Conservation (phyloP, 2,888 invertebrate species). For the Orchestes rusci region DNA sequence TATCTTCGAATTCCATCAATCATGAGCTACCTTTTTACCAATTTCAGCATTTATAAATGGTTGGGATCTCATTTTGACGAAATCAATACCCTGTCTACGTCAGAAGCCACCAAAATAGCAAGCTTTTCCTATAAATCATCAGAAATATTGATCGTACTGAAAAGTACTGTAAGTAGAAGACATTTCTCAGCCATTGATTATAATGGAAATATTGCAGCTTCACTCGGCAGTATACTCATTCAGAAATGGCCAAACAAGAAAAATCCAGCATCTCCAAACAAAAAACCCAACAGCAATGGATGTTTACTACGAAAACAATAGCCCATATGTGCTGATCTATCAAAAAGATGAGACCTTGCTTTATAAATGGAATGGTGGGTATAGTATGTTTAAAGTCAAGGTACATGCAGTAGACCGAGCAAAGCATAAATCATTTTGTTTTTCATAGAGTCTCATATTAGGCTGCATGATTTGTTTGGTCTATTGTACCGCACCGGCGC, state of each 20-base stretch:
- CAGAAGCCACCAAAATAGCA: slow-evolving; percentile 25
- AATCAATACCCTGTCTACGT: slow-evolving; percentile 27
- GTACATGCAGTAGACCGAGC: too few relatives aligned
- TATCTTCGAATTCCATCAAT: too few relatives aligned
- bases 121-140: slow-evolving; percentile 30
- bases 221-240: slow-evolving; percentile 31
- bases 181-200: too few relatives aligned
- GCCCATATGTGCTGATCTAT: slow-evolving; percentile 30
- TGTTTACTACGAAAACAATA: slow-evolving; percentile 24
- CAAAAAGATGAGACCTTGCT: slow-evolving; percentile 20
- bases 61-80: slow-evolving; percentile 35
- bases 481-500: too few relatives aligned
- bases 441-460: too few relatives aligned
- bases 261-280: slow-evolving; percentile 30
- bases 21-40: too few relatives aligned
- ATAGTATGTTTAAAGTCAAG: too few relatives aligned
- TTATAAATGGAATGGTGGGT: slow-evolving; percentile 34
- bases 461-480: too few relatives aligned
- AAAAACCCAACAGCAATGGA: slow-evolving; percentile 23
- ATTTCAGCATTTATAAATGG: slow-evolving; percentile 37
- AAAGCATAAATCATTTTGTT: too few relatives aligned
- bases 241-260: slow-evolving; percentile 27
- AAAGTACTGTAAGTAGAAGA: too few relatives aligned
- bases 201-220: too few relatives aligned
- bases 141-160: slow-evolving; percentile 34